These are phyloP conservation scores for Cyclura pinguis DNA, from an alignment of 2,797 vertebrate genomes.

Conservation along the genomic window DNA sequence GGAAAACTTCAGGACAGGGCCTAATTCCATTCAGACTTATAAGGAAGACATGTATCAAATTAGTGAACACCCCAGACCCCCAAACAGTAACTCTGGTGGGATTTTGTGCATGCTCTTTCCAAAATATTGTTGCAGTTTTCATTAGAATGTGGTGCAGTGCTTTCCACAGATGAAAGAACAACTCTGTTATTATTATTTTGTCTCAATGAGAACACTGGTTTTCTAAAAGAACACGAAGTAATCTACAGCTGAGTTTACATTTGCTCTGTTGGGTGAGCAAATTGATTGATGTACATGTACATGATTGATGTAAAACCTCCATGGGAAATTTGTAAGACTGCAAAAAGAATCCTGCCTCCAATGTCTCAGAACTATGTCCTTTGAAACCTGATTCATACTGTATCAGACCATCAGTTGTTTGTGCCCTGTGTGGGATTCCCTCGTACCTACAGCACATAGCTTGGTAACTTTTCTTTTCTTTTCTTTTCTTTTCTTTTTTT, in stretches of 20 bases:
- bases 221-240: neutral
- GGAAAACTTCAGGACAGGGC: neutral
- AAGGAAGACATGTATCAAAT: slow-evolving; percentile 14
- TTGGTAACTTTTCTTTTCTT: too few relatives aligned
- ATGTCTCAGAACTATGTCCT: neutral
- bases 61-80: neutral
- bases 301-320: neutral
- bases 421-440: neutral
- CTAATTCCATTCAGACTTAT: slow-evolving; percentile 44
- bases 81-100: slow-evolving; percentile 21
- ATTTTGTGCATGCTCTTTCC: neutral
- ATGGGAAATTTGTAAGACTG: neutral
- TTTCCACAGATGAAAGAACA: neutral
- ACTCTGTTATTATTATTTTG: neutral
- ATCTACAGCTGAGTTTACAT: slow-evolving; percentile 2
- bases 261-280: slow-evolving; percentile 21
- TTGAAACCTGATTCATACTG: neutral
- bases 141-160: neutral
- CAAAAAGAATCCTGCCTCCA: neutral
- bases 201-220: neutral
- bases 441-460: too few relatives aligned
- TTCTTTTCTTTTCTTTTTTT: too few relatives aligned
- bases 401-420: neutral
- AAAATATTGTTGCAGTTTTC: neutral
- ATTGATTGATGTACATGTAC: too few relatives aligned